Base-by-base conservation (phyloP, 2,113 vertebrate species). In the Lasiurus cinereus region DNA sequence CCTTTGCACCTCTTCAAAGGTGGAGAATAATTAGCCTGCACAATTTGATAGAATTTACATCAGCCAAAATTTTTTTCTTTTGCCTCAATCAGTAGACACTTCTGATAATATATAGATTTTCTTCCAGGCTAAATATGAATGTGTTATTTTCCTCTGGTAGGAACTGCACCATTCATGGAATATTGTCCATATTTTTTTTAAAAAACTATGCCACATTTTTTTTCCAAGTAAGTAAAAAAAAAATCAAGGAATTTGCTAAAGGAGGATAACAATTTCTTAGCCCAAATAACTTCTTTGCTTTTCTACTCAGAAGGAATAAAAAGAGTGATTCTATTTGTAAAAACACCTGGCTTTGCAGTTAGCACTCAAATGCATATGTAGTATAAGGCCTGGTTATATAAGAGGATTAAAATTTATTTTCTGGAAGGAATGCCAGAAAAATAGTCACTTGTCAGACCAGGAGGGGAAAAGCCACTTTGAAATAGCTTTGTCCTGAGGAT, bases 1-100 rank as follows among this genome's bases (percentile, higher is more conserved):
- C 95, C 94, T 96, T 96, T 96, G 96, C 64, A 93, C 97, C 88
- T 95, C 74, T 96, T 95, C 86, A 80, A 91, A 91, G 91, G 62
- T 79, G 80, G 50, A 92, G 96, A 93, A 91, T 96, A 93, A 97
- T 97, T 95, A 96, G 67, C 46, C 87, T 84, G 76, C 3, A 84
- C 89, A 86, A 90, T 92, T 95, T 86, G 80, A 66, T 83, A 96
- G 92, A 93, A 59, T 90, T 85, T 69, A 50, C 43, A 88, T 95
- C 93, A 92, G 43, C 69, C 83, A 39, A 48, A 29, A 24, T 87
- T 91, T 90, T 96, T 94, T 88, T 46, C 14, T 94, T 93, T 88
- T 67, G 10, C 80, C 64, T 95, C 89, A 79, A 72, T 89, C 92
- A 90, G 82, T 46, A 96, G 24, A 88, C 19, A 83, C 33, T 92